Conservation (phyloP, 2,113 vertebrate genomes). For the Cottus gobio region DNA sequence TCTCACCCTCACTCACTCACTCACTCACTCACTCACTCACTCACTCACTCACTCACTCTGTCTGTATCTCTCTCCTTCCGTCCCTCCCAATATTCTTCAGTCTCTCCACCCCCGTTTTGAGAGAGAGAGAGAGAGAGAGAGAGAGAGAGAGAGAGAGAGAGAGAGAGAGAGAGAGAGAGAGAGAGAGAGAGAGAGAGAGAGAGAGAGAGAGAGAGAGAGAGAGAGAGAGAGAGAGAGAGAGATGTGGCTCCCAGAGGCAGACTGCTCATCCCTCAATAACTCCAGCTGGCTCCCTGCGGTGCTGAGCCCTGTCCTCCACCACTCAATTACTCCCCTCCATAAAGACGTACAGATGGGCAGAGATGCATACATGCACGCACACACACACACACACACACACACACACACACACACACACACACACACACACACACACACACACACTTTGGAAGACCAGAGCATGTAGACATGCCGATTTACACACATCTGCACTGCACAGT, state of each 20-base stretch:
- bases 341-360: slow-evolving; percentile 74
- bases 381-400: neutral
- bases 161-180: slow-evolving; percentile 21
- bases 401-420: neutral
- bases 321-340: slow-evolving; percentile 78
- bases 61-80: slow-evolving; percentile 7
- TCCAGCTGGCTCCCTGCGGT: slow-evolving; percentile 74
- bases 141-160: slow-evolving; percentile 22
- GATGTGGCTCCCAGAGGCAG: slow-evolving; percentile 69
- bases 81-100: slow-evolving; percentile 27
- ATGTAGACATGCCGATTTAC: slow-evolving; percentile 6
- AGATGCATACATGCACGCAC: slow-evolving; percentile 39
- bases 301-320: slow-evolving; percentile 75
- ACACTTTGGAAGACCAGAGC: neutral
- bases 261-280: slow-evolving; percentile 78
- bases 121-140: slow-evolving; percentile 32
- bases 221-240: slow-evolving; percentile 26
- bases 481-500: slow-evolving; percentile 10
- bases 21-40: slow-evolving; percentile 6
- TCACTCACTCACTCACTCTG: slow-evolving; percentile 7
- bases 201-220: slow-evolving; percentile 24
- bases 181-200: slow-evolving; percentile 32
- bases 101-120: slow-evolving; percentile 50
- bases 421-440: slow-evolving; percentile 2
- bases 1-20: slow-evolving; percentile 18